These are phyloP conservation scores for Drosophila funebris DNA, from an alignment of 1,140 invertebrate species.

Conservation along the genomic window DNA sequence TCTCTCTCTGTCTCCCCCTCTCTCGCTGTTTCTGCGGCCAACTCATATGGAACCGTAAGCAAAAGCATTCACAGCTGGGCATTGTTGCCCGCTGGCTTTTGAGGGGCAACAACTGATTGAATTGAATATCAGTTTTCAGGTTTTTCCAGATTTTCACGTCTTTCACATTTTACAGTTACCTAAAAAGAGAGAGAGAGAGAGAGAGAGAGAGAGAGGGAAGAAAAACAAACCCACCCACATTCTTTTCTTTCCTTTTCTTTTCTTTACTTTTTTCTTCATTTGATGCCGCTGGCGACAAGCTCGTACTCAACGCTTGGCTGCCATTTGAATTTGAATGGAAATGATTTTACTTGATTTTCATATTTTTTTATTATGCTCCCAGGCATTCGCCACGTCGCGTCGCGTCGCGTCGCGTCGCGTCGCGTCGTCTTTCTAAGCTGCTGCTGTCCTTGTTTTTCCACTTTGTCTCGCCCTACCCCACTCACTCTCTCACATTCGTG, in stretches of 20 bases:
- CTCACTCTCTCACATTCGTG: neutral
- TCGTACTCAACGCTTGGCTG: conserved; percentile 33
- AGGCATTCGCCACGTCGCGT: conserved; percentile 13
- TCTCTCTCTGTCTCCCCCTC: neutral
- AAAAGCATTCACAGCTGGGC: conserved; percentile 40
- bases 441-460: neutral
- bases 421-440: neutral
- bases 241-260: too few relatives aligned
- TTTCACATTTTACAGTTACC: conserved; percentile 8
- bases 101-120: conserved; percentile 66
- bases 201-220: too few relatives aligned
- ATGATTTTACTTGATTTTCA: conserved; percentile 80
- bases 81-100: conserved; percentile 31
- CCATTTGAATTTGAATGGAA: conserved; percentile 80
- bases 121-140: conserved; percentile 74
- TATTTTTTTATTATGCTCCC: conserved; percentile 63
- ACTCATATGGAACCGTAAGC: neutral
- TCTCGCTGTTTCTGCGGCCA: neutral
- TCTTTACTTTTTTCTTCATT: neutral
- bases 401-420: conserved; percentile 2
- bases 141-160: conserved; percentile 28
- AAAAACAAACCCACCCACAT: too few relatives aligned
- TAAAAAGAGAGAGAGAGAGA: too few relatives aligned
- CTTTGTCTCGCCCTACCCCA: neutral
- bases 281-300: conserved; percentile 32